A percentile compares a stretch with the other conserved stretches of the same genome.
phyloP scores from a whole-genome alignment of 2,113 vertebrate species.

The Callospermophilus lateralis region DNA sequence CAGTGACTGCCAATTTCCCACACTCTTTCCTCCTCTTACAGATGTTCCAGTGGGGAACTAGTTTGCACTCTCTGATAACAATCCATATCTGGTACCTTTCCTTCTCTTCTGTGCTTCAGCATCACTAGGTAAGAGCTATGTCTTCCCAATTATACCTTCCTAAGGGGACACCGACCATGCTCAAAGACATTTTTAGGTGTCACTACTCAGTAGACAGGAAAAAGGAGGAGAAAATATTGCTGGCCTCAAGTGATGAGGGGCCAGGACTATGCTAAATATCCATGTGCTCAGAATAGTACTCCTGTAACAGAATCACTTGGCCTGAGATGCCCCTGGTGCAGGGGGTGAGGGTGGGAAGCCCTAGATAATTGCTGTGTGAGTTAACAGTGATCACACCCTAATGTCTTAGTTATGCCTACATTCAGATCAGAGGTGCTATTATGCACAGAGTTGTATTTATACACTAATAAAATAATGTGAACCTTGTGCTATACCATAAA shows the following conservation, averaged over 20 bases:
- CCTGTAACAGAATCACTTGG: background rate
- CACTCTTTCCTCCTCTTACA: background rate
- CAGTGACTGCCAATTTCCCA: background rate
- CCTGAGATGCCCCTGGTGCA: no score
- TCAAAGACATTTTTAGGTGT: background rate
- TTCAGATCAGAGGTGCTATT: background rate
- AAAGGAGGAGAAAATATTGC: rapidly evolving
- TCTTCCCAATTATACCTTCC: background rate
- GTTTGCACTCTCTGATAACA: background rate
- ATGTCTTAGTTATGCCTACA: background rate
- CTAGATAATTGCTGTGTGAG: background rate
- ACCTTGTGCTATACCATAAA: background rate
- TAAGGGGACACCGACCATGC: background rate
- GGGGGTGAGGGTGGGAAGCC: background rate
- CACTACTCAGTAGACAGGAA: background rate
- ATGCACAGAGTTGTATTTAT: background rate
- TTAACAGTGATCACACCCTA: background rate
- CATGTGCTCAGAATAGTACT: background rate
- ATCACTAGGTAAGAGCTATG: background rate
- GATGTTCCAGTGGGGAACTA: background rate
- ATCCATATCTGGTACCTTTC: background rate
- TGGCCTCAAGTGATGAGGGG: background rate
- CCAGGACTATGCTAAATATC: background rate
- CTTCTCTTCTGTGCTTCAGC: background rate
- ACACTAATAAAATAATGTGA: background rate